Evolutionary conservation across 2,888 invertebrate species (phyloP).

Genomic region (Coelopa pilipes): DNA sequence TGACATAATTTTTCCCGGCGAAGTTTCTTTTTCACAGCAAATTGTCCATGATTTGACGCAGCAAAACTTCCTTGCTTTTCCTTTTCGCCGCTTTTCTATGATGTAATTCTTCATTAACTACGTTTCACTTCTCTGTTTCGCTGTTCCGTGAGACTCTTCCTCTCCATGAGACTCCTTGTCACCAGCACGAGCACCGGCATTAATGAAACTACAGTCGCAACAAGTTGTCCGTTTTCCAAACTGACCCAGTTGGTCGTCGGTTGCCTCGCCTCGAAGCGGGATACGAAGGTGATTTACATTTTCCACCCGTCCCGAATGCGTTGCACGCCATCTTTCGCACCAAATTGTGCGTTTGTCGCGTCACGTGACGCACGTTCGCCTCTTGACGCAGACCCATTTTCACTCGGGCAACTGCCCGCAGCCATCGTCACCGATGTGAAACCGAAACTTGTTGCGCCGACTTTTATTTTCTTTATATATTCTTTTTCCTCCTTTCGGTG

Average conservation of each 20-base stretch:
- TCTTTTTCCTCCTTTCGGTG: not conserved
- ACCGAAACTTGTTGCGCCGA: not conserved
- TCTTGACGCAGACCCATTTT: not conserved
- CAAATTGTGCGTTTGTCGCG: conserved; percentile 27
- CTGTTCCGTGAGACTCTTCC: conserved; percentile 23
- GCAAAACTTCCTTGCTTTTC: not conserved
- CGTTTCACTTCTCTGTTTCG: conserved; percentile 1
- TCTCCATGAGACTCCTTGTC: conserved; percentile 11
- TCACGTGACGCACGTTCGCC: conserved; percentile 29
- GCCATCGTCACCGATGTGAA: no score
- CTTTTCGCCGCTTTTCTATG: not conserved
- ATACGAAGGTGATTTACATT: conserved; percentile 26
- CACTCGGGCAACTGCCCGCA: not conserved
- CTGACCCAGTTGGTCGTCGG: conserved; percentile 29
- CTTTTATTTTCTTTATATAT: not conserved
- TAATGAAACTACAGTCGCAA: conserved; percentile 2
- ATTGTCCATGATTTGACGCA: no score
- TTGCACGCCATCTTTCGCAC: conserved; percentile 9
- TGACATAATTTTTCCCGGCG: not conserved
- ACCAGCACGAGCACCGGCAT: conserved; percentile 1
- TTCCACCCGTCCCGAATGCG: conserved; percentile 15
- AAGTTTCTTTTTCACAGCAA: no score
- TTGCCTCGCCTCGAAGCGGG: not conserved
- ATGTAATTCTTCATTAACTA: conserved; percentile 7
- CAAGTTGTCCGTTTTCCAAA: conserved; percentile 24